phyloP scores from a whole-genome alignment of 2,113 vertebrate species.

The Chroicocephalus ridibundus region DNA sequence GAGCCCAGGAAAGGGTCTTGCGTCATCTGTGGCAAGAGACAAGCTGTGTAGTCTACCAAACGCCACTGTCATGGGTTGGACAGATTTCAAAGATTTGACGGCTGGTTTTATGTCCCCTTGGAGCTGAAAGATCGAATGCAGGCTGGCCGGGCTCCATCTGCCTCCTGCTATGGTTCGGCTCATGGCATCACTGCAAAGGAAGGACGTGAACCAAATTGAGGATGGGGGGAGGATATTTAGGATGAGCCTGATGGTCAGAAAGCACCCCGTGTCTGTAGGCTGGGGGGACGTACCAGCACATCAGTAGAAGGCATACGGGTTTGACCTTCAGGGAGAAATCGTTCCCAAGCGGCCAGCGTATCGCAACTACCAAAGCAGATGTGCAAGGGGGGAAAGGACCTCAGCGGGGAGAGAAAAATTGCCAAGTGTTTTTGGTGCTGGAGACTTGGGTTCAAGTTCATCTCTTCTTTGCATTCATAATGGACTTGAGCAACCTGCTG shows the following conservation, averaged over 20 bases:
- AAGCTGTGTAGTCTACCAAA: background rate
- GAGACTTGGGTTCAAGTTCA: background rate
- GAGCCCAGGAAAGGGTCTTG: background rate
- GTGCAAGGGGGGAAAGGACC: background rate
- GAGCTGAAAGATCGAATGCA: background rate
- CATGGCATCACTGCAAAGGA: background rate
- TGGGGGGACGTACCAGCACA: rapidly evolving
- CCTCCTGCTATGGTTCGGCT: background rate
- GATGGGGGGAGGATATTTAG: background rate
- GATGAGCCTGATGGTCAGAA: background rate
- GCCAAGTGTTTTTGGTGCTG: background rate
- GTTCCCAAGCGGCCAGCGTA: background rate
- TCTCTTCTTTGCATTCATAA: background rate
- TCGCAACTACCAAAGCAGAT: rapidly evolving
- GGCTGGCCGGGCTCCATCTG: background rate
- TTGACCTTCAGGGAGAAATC: background rate
- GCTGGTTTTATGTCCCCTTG: background rate
- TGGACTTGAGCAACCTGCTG: background rate
- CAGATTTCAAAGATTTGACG: background rate
- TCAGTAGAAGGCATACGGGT: rapidly evolving
- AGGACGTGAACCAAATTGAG: background rate
- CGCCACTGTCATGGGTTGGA: background rate
- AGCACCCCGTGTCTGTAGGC: rapidly evolving
- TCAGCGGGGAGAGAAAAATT: background rate
- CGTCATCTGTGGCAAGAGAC: background rate